These are phyloP conservation scores for Hemaris fuciformis DNA, from an alignment of 2,888 invertebrate genomes.

Conservation along the genomic window DNA sequence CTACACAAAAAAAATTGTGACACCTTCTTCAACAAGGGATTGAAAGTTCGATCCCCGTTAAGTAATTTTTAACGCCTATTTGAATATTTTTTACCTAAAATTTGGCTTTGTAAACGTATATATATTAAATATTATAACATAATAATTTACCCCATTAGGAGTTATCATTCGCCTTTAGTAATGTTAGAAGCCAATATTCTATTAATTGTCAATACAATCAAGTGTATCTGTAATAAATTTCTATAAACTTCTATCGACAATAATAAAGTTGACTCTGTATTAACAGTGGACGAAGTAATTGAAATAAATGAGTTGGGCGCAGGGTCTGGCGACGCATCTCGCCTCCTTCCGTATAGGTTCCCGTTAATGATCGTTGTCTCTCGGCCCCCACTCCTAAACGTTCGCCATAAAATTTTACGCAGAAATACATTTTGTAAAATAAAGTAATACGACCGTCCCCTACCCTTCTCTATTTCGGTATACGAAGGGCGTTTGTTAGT, in stretches of 20 bases:
- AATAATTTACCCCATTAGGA: background rate
- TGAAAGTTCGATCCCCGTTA: no score
- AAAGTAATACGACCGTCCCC: slow-evolving; percentile 51
- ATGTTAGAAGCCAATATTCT: background rate
- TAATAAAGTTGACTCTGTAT: slow-evolving; percentile 28
- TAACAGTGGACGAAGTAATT: slow-evolving; percentile 57
- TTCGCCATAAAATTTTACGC: slow-evolving; percentile 68
- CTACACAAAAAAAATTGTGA: no score
- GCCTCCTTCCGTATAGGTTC: slow-evolving; percentile 44
- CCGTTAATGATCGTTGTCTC: slow-evolving; percentile 54
- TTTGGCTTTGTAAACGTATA: no score
- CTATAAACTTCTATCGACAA: slow-evolving; percentile 32
- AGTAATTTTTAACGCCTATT: no score
- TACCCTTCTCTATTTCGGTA: slow-evolving; percentile 34
- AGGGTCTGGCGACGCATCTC: slow-evolving; percentile 34
- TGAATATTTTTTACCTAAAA: no score
- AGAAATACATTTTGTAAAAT: slow-evolving; percentile 67
- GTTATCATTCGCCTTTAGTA: background rate
- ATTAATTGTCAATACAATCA: background rate
- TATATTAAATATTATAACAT: background rate
- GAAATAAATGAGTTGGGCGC: slow-evolving; percentile 58
- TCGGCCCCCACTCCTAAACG: slow-evolving; percentile 53
- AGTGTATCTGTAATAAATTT: slow-evolving; percentile 23
- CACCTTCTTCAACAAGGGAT: no score
- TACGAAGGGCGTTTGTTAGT: slow-evolving; percentile 11